Conservation (phyloP, 1,140 invertebrate species). For the Arion vulgaris region DNA sequence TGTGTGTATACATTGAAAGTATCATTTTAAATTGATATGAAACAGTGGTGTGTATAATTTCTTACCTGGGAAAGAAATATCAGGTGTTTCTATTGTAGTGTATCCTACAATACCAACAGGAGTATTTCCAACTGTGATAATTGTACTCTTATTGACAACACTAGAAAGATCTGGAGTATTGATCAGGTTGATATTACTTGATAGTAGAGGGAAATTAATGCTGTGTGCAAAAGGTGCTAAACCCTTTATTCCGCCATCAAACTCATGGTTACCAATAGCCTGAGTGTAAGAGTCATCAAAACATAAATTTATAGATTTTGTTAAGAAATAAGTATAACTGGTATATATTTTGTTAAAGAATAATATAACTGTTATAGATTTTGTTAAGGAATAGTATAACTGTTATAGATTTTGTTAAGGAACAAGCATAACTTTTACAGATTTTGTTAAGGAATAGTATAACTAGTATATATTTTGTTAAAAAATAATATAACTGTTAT, state of each 20-base stretch:
- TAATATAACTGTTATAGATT: no score
- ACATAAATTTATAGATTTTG: no score
- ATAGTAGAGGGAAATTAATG: slow-evolving; percentile 82
- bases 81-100: slow-evolving; percentile 85
- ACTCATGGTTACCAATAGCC: slow-evolving; percentile 96
- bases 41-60: no score
- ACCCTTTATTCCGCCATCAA: slow-evolving; percentile 85
- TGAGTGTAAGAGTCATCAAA: slow-evolving; percentile 64
- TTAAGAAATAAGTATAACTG: no score
- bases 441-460: no score
- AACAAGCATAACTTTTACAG: no score
- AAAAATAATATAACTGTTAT: background rate
- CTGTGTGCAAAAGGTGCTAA: slow-evolving; percentile 85
- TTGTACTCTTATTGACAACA: slow-evolving; percentile 77
- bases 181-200: slow-evolving; percentile 83
- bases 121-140: slow-evolving; percentile 78
- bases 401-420: background rate
- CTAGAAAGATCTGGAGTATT: slow-evolving; percentile 78
- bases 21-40: no score
- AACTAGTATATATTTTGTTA: no score
- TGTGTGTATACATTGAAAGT: no score
- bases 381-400: background rate
- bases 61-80: slow-evolving; percentile 51
- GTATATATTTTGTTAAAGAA: no score
- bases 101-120: slow-evolving; percentile 91